Evolutionary conservation across 1,140 invertebrate species (phyloP), one percentile per base, ranked within the genome.

Genomic region (Acyrthosiphon pisum): DNA sequence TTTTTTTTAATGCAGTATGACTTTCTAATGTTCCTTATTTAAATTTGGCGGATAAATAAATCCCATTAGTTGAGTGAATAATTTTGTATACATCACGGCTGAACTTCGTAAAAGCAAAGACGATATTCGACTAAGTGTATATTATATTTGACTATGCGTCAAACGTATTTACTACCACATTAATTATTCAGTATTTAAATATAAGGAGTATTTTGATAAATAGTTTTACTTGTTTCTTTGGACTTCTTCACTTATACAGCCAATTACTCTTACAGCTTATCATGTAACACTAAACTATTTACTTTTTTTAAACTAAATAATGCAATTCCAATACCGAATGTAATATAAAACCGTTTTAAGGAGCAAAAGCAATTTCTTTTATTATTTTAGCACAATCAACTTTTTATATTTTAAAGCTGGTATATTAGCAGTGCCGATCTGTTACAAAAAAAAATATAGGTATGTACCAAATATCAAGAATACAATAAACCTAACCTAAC

Each of bases 151-250:
- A 89, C 18, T 53, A 23, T 89, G 87, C n/a, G 48, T 53, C n/a
- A 9, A 89, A 56, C 9, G 53, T 89, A 89, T 89, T 56, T 89
- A 89, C 50, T 26, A 41, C 35, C 22, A 53, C 35, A 89, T 56
- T 56, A 56, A 89, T 89, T 53, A 89, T 89, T 89, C 88, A 89
- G 35, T 56, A 89, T 89, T 89, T 56, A 89, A 56, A 89, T 41
- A 53, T 9, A 56, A 56, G 22, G 26, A 89, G 23, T 89, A 89
- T 35, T 56, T 37, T 37, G 48, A 56, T 41, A 89, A 89, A 89
- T 56, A 56, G n/a, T 37, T 89, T 26, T 56, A 56, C 50, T 56
- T 23, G 48, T 89, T 56, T 89, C 50, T 30, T 88, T 89, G 22
- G 26, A 89, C 56, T 56, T 26, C 48, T 53, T 37, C 6, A 41